Evolutionary conservation across 2,888 invertebrate genomes (phyloP).

Genomic region (Copidosoma aretas): DNA sequence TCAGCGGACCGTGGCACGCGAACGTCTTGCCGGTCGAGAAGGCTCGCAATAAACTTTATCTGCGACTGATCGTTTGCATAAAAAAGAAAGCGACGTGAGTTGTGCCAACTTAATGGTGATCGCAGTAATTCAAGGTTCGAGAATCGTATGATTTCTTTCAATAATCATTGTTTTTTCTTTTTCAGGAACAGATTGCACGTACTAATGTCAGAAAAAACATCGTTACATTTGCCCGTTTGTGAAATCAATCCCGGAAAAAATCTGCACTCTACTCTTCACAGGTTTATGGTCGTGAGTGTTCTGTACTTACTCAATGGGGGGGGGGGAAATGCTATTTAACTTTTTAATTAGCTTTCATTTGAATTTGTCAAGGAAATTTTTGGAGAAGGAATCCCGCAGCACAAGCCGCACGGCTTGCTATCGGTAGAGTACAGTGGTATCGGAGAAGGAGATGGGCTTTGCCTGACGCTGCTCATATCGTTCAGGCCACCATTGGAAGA

Average conservation of each 20-base stretch:
- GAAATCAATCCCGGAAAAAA: conserved; percentile 88
- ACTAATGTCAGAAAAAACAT: conserved; percentile 83
- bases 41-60: conserved; percentile 75
- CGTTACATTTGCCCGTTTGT: conserved; percentile 84
- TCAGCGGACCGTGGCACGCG: conserved; percentile 70
- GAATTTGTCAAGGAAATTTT: conserved; percentile 80
- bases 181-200: conserved; percentile 79
- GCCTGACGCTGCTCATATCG: conserved; percentile 81
- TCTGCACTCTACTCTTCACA: conserved; percentile 83
- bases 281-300: conserved; percentile 77
- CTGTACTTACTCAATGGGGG: conserved; percentile 12
- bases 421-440: conserved; percentile 74
- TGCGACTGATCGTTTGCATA: conserved; percentile 81
- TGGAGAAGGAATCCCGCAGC: conserved; percentile 84
- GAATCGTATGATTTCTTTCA: neutral
- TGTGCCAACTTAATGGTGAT: neutral
- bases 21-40: conserved; percentile 74
- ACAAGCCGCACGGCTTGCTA: conserved; percentile 81
- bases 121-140: too few species aligned
- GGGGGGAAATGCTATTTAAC: too few species aligned
- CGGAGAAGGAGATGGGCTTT: conserved; percentile 75
- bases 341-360: too few species aligned
- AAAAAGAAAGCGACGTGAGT: conserved; percentile 77
- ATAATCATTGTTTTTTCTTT: conserved; percentile 39
- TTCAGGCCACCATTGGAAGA: conserved; percentile 86